phyloP scores from a whole-genome alignment of 2,888 invertebrate genomes.

The Digitonthophagus gazella region DNA sequence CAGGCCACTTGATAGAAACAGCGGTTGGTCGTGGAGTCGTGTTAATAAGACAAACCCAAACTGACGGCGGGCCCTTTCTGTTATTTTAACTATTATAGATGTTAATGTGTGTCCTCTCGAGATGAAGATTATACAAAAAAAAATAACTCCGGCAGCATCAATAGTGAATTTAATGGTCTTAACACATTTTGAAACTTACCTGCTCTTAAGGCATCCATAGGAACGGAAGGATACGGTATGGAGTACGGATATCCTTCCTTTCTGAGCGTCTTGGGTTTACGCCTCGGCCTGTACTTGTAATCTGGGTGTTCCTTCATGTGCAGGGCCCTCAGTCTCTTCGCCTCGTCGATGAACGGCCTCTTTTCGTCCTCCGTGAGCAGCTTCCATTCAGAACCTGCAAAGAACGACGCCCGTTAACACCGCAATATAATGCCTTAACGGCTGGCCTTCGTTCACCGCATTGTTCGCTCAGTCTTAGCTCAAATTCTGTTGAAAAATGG shows the following conservation, averaged over 20 bases:
- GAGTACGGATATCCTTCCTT: constrained; percentile 92
- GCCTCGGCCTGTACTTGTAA: constrained; percentile 87
- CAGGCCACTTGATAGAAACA: background rate
- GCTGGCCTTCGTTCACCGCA: constrained; percentile 1
- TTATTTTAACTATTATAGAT: constrained; percentile 1
- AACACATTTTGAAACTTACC: constrained; percentile 57
- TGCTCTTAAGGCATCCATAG: constrained; percentile 84
- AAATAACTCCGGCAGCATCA: no score
- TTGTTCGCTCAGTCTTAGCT: constrained; percentile 1
- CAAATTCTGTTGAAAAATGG: constrained; percentile 2
- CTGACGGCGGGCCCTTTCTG: background rate
- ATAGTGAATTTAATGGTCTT: background rate
- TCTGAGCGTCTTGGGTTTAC: constrained; percentile 84
- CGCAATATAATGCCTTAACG: background rate
- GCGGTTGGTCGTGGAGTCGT: background rate
- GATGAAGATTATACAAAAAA: no score
- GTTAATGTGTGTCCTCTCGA: background rate
- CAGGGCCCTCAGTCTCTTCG: constrained; percentile 88
- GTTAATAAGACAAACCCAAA: constrained; percentile 2
- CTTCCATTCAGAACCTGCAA: constrained; percentile 92
- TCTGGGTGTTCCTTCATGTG: constrained; percentile 96
- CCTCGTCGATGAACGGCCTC: constrained; percentile 96
- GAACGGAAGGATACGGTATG: constrained; percentile 88
- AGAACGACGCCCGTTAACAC: constrained; percentile 1
- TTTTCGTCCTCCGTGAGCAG: constrained; percentile 90